A percentile compares a stretch with the other conserved stretches of the same genome.
These are phyloP conservation scores for Caenorhabditis angaria DNA, from an alignment of 2,888 invertebrate genomes.

Conservation along the genomic window DNA sequence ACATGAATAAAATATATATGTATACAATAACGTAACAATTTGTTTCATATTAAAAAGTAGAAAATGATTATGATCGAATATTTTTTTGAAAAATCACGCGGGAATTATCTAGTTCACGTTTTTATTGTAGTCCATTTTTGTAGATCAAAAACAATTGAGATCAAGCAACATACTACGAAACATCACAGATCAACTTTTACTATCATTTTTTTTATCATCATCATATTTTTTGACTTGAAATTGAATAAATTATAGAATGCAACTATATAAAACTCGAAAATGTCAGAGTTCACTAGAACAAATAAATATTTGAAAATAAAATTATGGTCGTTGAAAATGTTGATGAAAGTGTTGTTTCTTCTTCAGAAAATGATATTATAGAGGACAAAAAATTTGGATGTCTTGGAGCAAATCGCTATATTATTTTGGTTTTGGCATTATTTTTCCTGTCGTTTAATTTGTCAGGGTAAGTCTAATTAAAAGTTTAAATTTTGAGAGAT, in stretches of 20 bases:
- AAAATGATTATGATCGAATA: too few relatives aligned
- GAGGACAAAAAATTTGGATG: conserved; percentile 19
- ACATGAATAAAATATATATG: too few relatives aligned
- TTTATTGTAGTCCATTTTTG: too few relatives aligned
- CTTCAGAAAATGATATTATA: neutral
- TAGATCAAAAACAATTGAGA: neutral
- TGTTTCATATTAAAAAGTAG: too few relatives aligned
- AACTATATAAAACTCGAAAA: neutral
- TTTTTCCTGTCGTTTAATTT: conserved; percentile 30
- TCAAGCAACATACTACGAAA: neutral
- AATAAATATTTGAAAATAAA: neutral
- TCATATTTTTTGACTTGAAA: neutral
- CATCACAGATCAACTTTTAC: neutral
- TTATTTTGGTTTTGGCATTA: conserved; percentile 28
- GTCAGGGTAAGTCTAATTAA: conserved; percentile 26
- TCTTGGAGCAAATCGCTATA: conserved; percentile 35
- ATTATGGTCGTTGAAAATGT: neutral
- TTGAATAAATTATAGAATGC: neutral
- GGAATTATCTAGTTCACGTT: too few relatives aligned
- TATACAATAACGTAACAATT: too few relatives aligned
- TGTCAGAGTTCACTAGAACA: neutral
- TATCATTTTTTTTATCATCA: neutral
- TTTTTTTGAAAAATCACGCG: too few relatives aligned
- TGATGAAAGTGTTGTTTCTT: neutral
- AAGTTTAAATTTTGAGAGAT: too few relatives aligned